Base-by-base conservation (phyloP, 2,888 invertebrate genomes). In the Laothoe populi region DNA sequence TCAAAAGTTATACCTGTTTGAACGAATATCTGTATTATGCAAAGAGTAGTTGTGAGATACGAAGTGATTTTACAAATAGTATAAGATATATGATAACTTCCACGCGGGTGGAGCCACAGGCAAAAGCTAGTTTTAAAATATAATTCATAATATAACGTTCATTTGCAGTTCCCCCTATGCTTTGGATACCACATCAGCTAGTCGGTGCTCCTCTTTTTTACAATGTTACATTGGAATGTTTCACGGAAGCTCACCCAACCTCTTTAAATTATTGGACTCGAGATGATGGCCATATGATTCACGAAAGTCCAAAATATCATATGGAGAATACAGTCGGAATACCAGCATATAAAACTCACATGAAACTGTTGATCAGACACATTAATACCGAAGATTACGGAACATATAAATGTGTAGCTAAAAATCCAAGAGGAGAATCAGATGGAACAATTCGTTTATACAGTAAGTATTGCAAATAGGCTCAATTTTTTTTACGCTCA, bases 251-350 rank as follows among this genome's bases (percentile, higher is more conserved):
- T 1, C 97, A 97, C 89, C 98, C 98, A 3, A 96, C 96, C 35
- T 98, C 98, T 16, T 94, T 98, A 64, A 98, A 98, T 90, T 97
- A 97, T 83, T 98, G 97, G 98, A 97, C 97, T 0, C 92, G 96
- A 64, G 97, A 97, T 81, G 97, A 96, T 75, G 97, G 96, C 10
- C 95, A 96, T 79, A 98, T 98, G 97, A 97, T 98, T 70, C 97
- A 97, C 81, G 97, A 97, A 79, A 96, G 95, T 60, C 86, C 92
- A 63, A 98, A 98, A 85, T 98, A 97, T 85, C 96, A 94, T 74
- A 95, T 96, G 80, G 96, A 96, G 77, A 96, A 96, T 70, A 94
- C 94, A 10, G 86, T 95, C 24, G 96, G 95, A 60, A 75, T 87
- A 21, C 97, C 96, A 0, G 92, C 95, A 0, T 98, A 98, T 85